phyloP scores from a whole-genome alignment of 2,797 vertebrate species.

The Eulemur mongoz region DNA sequence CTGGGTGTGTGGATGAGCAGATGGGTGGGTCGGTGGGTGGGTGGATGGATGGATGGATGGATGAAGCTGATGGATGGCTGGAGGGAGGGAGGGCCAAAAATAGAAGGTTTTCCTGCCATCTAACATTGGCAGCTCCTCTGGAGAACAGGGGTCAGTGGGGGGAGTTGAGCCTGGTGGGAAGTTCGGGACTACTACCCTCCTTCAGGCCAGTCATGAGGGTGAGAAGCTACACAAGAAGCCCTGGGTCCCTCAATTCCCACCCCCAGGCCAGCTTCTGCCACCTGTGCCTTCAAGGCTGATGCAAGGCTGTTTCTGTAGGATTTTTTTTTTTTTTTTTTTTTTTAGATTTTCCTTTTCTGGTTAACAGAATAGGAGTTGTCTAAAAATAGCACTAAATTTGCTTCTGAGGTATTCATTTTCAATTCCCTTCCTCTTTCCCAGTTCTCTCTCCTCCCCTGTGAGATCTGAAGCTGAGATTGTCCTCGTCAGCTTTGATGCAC shows the following conservation, averaged over 20 bases:
- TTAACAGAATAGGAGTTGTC: slow-evolving; percentile 67
- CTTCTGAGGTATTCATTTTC: slow-evolving; percentile 64
- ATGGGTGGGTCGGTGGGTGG: neutral
- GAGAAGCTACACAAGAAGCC: neutral
- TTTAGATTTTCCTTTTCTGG: slow-evolving; percentile 72
- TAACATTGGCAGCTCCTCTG: neutral
- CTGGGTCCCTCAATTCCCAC: neutral
- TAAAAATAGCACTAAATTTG: slow-evolving; percentile 71
- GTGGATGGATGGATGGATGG: neutral
- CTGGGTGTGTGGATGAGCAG: neutral
- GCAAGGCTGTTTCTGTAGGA: neutral
- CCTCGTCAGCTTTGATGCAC: neutral
- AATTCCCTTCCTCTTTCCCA: neutral
- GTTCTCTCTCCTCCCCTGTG: neutral
- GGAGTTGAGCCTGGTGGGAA: neutral
- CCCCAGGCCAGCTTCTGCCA: neutral
- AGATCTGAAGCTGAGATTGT: neutral
- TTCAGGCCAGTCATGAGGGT: neutral
- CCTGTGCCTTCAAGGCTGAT: slow-evolving; percentile 9
- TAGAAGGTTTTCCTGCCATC: neutral
- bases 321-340: neutral
- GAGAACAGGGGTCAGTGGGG: neutral
- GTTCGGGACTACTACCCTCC: neutral
- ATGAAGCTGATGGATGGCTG: neutral
- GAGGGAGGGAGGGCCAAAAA: neutral